Base-by-base conservation (phyloP, 2,888 invertebrate genomes). In the Nysson spinosus region DNA sequence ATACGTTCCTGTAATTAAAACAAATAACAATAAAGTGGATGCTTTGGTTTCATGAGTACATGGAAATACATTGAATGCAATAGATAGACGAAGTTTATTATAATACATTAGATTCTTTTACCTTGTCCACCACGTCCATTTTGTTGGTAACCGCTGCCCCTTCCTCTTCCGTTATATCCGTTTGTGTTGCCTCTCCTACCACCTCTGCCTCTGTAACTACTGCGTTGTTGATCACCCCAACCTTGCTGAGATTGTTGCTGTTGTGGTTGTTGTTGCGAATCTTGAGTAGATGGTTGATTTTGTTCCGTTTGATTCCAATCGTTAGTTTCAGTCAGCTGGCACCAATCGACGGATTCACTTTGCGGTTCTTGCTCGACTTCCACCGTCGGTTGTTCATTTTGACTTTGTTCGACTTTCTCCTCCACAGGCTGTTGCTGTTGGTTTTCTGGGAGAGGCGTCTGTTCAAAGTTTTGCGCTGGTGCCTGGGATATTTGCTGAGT, bases 111-210 rank as follows among this genome's bases (percentile, higher is more conserved):
- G n/a, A n/a, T 57, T 55, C 63, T 30, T 57, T 67, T 73, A 83
- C 84, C 83, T 77, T 83, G 82, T 56, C 84, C 81, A 44, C 69
- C 83, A 7, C 77, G 88, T 30, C 86, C 86, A 72, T 87, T 87
- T 69, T 86, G 83, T 86, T 87, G 82, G 83, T 85, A 85, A 35
- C 83, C 80, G 63, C 84, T 52, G 75, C 87, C 77, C 80, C 88
- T 89, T 1, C 90, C 89, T 82, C 91, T 89, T 62, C 89, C 85
- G 80, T 89, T 89, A 83, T 90, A 90, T 67, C 88, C 88, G 77
- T 90, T 90, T 58, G 87, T 81, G 71, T 87, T 88, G 57, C 90
- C 89, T 4, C 89, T 88, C 46, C 90, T 89, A 52, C 87, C 86
- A 12, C 89, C 88, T 37, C 89, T 88, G 56, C 89, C 88, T 63